Base-by-base conservation (phyloP, 1,140 invertebrate species). In the Anastrepha ludens region DNA sequence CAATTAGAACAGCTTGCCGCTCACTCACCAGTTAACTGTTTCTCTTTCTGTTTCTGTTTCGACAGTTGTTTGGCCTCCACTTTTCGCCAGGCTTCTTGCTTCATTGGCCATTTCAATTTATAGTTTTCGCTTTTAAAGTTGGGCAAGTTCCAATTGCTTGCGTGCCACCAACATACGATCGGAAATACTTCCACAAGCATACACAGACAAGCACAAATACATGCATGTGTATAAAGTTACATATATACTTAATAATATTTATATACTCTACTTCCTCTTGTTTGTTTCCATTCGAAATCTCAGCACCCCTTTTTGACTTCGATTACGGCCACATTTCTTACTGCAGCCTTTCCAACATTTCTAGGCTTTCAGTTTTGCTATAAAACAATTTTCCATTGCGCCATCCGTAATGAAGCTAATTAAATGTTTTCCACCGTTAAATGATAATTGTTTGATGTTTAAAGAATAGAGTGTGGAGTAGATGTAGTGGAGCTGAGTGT, bases 1-100 rank as follows among this genome's bases (percentile, higher is more conserved):
- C 47, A 81, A 81, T 81, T 81, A 81, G 44, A 29, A n/a, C 8
- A 20, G n/a, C 47, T 81, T 81, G 47, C 47, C 50, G 44, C 47
- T 47, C 47, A 41, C 20, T 58, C 17, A 17, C n/a, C 1, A 0
- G 6, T 29, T 9, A 67, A 29, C 47, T 55, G 17, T 29, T 29
- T 29, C 29, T 29, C 29, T 29, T 29, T 29, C 29, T 29, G 0
- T 29, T 29, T 29, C 29, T 29, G 29, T 62, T 62, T 17, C 60
- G 60, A 13, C 13, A 62, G 15, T 62, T 55, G 11, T 39, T 74
- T 74, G 41, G 20, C 13, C 7, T 44, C 41, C 3, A 74, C 44
- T 17, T 15, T 15, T 74, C 39, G 13, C 39, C 64, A n/a, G 20
- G n/a, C 17, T 29, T 44, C 41, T 29, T 74, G 50, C 15, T 55